Evolutionary conservation across 2,888 invertebrate genomes (phyloP), one percentile per base, ranked within the genome.

Genomic region (Lepidochitona cinerea): DNA sequence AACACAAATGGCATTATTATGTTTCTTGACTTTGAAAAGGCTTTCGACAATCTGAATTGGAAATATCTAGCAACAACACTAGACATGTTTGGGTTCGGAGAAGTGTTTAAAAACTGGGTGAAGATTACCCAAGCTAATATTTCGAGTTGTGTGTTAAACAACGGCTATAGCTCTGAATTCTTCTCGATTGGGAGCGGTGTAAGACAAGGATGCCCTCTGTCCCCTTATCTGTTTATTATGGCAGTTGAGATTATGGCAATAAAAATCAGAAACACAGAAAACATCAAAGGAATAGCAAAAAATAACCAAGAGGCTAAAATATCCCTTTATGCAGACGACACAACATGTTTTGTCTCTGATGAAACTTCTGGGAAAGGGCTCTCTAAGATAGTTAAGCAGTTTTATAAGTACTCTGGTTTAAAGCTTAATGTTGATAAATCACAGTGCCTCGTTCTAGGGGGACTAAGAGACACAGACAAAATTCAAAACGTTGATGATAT

Each of bases 271-370:
- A 37, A 35, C 1, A 54, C 36, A 6, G 53, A 53, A 35, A 9
- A 52, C n/a, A 53, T 72, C n/a, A 53, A 23, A 36, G 53, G 72
- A 14, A 59, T 53, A 37, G 29, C 12, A 26, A 36, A 59, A 36
- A 14, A 18, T 12, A 32, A 32, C 9, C 33, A 52, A 18, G 23
- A 68, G 37, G 35, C 14, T 35, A 4, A 52, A 52, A 23, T 68
- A 9, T 29, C 23, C 26, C 68, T 68, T 54, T 72, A 53, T 68
- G 68, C 72, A 32, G 72, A 72, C 37, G 72, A 72, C 54, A 53
- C 72, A 41, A 41, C 41, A 12, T 41, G 41, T 41, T n/a, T n/a
- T n/a, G n/a, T n/a, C n/a, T n/a, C n/a, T n/a, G n/a, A n/a, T n/a
- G n/a, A n/a, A n/a, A n/a, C n/a, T n/a, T n/a, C n/a, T n/a, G n/a